phyloP scores from a whole-genome alignment of 2,888 invertebrate species.

The Drosophila formosana region DNA sequence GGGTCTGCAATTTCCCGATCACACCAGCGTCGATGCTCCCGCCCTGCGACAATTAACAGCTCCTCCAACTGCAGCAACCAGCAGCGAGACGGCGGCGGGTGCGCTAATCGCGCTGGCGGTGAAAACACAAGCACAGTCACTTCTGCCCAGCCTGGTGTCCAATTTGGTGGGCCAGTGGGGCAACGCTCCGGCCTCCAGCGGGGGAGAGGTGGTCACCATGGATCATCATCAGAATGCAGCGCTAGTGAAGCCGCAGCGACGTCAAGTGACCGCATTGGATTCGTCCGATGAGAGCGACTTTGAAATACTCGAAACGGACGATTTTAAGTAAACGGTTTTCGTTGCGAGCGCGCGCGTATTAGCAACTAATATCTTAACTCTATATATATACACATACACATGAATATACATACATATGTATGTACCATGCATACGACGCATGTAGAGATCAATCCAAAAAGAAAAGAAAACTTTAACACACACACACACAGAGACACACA shows the following conservation, averaged over 20 bases:
- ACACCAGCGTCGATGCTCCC: slow-evolving; percentile 70
- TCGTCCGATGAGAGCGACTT: slow-evolving; percentile 85
- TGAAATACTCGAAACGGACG: slow-evolving; percentile 84
- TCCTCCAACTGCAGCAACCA: slow-evolving; percentile 4
- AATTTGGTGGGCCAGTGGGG: slow-evolving; percentile 77
- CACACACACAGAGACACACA: slow-evolving; percentile 19
- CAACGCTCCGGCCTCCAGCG: slow-evolving; percentile 11
- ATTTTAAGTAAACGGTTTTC: slow-evolving; percentile 74
- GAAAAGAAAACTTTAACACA: slow-evolving; percentile 6
- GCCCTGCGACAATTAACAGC: slow-evolving; percentile 54
- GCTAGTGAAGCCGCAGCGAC: slow-evolving; percentile 41
- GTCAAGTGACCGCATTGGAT: slow-evolving; percentile 72
- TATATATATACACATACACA: slow-evolving; percentile 35
- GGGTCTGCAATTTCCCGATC: slow-evolving; percentile 83
- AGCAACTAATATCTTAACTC: slow-evolving; percentile 66
- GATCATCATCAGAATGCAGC: slow-evolving; percentile 15
- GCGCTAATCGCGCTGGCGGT: slow-evolving; percentile 51
- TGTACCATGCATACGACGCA: slow-evolving; percentile 29
- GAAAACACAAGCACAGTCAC: slow-evolving; percentile 67
- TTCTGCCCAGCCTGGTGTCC: slow-evolving; percentile 79
- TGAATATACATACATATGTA: slow-evolving; percentile 21
- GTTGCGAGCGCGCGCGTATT: slow-evolving; percentile 51
- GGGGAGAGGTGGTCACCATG: slow-evolving; percentile 8
- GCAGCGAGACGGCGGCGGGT: slow-evolving; percentile 29
- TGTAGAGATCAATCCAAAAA: slow-evolving; percentile 30